A percentile compares a stretch with the other conserved stretches of the same genome.
phyloP scores from a whole-genome alignment of 2,888 invertebrate species.

The Xanthorhoe designata region DNA sequence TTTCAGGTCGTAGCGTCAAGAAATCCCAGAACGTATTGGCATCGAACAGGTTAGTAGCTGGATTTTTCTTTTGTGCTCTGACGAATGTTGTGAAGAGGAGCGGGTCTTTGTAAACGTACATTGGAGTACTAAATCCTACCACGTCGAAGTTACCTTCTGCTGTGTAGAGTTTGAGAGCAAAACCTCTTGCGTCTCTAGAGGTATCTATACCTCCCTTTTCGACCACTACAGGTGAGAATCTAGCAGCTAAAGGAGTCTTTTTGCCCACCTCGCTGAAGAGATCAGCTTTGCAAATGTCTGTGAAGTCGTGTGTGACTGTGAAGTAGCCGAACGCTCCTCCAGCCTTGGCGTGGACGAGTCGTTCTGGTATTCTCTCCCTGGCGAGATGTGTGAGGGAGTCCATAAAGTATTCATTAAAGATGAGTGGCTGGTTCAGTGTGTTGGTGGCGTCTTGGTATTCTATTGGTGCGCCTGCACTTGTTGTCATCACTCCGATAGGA shows the following conservation, averaged over 20 bases:
- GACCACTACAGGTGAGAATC: constrained; percentile 93
- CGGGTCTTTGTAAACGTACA: constrained; percentile 95
- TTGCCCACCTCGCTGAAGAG: constrained; percentile 90
- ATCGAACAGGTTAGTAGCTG: constrained; percentile 93
- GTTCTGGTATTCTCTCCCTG: constrained; percentile 95
- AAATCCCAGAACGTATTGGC: constrained; percentile 97
- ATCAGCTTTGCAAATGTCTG: constrained; percentile 90
- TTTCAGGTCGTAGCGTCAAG: constrained; percentile 92
- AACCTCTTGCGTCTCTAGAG: constrained; percentile 94
- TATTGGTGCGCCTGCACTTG: constrained; percentile 91
- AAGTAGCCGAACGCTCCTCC: constrained; percentile 95
- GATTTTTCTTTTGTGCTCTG: constrained; percentile 96
- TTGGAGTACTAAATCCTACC: constrained; percentile 94
- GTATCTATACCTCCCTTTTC: constrained; percentile 95
- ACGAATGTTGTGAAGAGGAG: constrained; percentile 95
- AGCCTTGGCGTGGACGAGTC: constrained; percentile 97
- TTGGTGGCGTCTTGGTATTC: constrained; percentile 87
- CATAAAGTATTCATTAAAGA: constrained; percentile 91
- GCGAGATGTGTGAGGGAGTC: constrained; percentile 92
- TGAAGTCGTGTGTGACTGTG: constrained; percentile 93
- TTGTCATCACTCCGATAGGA: constrained; percentile 86
- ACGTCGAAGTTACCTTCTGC: constrained; percentile 96
- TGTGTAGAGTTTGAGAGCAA: constrained; percentile 95
- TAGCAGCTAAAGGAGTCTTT: constrained; percentile 90
- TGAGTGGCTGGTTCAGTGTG: constrained; percentile 91